A percentile compares a stretch with the other conserved stretches of the same genome.
Conservation (phyloP, 2,888 invertebrate genomes). For the Odontomyia ornata region DNA sequence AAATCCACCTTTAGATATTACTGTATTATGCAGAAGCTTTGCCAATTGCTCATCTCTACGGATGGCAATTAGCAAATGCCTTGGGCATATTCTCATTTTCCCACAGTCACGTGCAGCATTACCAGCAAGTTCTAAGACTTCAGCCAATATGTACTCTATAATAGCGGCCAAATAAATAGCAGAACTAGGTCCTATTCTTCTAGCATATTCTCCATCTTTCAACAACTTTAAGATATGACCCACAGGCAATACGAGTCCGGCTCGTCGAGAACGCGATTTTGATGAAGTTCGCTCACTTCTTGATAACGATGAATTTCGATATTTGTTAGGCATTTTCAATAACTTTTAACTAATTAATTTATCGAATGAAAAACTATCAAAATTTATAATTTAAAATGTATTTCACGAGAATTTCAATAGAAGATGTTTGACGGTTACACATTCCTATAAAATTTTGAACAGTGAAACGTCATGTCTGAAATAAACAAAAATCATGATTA, state of each 20-base stretch:
- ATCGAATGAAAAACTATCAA: too few species aligned
- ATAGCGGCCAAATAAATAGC: constrained; percentile 68
- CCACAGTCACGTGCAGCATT: constrained; percentile 76
- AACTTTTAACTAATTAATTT: too few species aligned
- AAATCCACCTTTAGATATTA: constrained; percentile 86
- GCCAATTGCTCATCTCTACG: constrained; percentile 85
- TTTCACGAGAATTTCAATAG: too few species aligned
- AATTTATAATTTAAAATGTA: too few species aligned
- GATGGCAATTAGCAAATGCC: constrained; percentile 82
- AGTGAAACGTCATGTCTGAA: too few species aligned
- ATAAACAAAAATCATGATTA: too few species aligned
- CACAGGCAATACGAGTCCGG: constrained; percentile 71
- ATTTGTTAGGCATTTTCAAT: too few species aligned
- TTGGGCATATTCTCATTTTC: constrained; percentile 80
- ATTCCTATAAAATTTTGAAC: too few species aligned
- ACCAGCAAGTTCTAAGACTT: constrained; percentile 72
- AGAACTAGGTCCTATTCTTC: constrained; percentile 68
- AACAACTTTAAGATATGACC: constrained; percentile 70
- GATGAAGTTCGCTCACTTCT: too few species aligned
- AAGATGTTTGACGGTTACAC: too few species aligned
- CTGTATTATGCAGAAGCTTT: constrained; percentile 78
- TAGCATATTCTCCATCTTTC: constrained; percentile 71
- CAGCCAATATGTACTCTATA: constrained; percentile 73
- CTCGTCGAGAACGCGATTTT: constrained; percentile 52
- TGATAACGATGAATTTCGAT: too few species aligned